Evolutionary conservation across 2,113 vertebrate genomes (phyloP).

Genomic region (Hystrix cristata): DNA sequence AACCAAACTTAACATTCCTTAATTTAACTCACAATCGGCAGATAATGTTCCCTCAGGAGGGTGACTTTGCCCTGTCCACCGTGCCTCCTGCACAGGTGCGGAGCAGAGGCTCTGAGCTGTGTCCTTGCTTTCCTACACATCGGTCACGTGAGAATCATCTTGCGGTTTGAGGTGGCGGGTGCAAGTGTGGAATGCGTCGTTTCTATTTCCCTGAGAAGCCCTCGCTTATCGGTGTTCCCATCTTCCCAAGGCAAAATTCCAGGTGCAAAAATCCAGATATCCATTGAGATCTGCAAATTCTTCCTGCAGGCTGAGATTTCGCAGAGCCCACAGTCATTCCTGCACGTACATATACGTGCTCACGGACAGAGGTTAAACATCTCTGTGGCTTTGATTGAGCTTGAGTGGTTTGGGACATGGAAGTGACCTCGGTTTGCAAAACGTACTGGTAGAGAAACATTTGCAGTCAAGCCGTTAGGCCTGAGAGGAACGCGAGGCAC

Average conservation of each 20-base stretch:
- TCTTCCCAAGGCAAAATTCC: slow-evolving; percentile 63
- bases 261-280: slow-evolving; percentile 79
- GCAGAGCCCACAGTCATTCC: neutral
- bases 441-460: neutral
- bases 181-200: neutral
- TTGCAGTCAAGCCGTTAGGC: fast-evolving
- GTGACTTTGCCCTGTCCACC: neutral
- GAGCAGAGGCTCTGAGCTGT: neutral
- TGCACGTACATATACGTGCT: neutral
- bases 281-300: slow-evolving; percentile 28
- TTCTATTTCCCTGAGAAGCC: slow-evolving; percentile 2
- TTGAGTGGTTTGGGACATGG: neutral
- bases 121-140: neutral
- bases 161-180: slow-evolving; percentile 52
- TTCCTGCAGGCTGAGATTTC: neutral
- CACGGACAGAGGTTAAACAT: slow-evolving; percentile 61
- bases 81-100: neutral
- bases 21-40: neutral
- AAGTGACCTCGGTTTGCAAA: neutral
- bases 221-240: slow-evolving; percentile 69
- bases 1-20: neutral
- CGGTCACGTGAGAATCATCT: neutral
- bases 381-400: slow-evolving; percentile 44
- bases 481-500: neutral
- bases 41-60: neutral